Base-by-base conservation (phyloP, 2,113 vertebrate genomes). In the Cinclus mexicanus region DNA sequence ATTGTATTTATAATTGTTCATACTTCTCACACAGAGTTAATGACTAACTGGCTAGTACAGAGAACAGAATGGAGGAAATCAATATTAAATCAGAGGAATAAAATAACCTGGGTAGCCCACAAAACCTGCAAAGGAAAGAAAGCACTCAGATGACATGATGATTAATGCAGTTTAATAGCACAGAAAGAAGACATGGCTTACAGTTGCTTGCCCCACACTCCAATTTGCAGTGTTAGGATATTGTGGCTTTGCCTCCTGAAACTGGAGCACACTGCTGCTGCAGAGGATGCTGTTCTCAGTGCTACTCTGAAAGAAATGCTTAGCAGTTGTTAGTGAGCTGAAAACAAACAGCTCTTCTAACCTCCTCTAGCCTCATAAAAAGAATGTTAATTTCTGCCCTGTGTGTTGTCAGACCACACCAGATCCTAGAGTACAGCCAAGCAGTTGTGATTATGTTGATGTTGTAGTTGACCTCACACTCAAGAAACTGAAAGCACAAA, bases 31-130 rank as follows among this genome's bases (percentile, higher is more conserved):
- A 61, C 13, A 80, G 35, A 64, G 21, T 50, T 89, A 80, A 82
- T 57, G 44, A 84, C 89, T 95, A 89, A 68, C 61, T 72, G 37
- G 16, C 41, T 69, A 46, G 23, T 46, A 50, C 18, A 69, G 70
- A 79, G 80, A 87, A 85, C 7, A 65, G 41, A 94, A 71, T 53
- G 31, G 50, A 72, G 15, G 74, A 91, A 94, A 96, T 89, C 91
- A 91, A 77, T 94, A 84, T 46, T 57, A 84, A 85, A 91, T 77
- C 53, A 87, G 65, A 86, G n/a, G 7, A 79, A 25, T 84, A 79
- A 93, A 92, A 82, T 70, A 93, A 89, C 63, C 22, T 25, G 49
- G 55, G 49, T 55, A 41, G n/a, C 28, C 91, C 65, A 77, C 50
- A 72, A 88, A 87, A 61, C 21, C 74, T 91, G 39, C 50, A 69